phyloP scores from a whole-genome alignment of 2,113 vertebrate genomes.

The Python bivittatus region DNA sequence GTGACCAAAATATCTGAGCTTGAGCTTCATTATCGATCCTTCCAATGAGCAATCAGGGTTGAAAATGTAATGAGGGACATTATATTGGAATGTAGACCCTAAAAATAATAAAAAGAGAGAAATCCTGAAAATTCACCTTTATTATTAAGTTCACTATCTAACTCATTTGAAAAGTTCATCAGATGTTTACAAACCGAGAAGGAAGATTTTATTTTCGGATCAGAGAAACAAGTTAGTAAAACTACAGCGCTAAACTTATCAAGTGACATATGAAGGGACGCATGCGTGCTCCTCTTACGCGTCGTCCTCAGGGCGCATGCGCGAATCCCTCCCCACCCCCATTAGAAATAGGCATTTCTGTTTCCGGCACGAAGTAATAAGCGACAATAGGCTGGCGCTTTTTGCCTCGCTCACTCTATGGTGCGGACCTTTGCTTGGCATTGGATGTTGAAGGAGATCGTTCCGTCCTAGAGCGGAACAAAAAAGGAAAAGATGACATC shows the following conservation, averaged over 20 bases:
- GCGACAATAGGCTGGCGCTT: background rate
- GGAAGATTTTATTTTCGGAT: background rate
- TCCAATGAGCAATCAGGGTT: too few species aligned
- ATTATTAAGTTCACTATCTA: background rate
- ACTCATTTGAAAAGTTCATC: background rate
- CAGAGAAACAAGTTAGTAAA: background rate
- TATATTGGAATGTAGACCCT: background rate
- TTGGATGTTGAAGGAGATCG: too few species aligned
- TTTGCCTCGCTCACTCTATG: background rate
- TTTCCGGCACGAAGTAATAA: background rate
- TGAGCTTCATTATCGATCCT: too few species aligned
- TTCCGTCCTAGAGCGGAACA: background rate
- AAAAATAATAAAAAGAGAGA: background rate
- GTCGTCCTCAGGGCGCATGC: background rate
- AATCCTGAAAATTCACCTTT: background rate
- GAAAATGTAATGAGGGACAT: background rate
- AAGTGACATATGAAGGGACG: background rate
- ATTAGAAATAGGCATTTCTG: background rate
- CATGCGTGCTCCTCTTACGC: background rate
- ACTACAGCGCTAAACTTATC: background rate
- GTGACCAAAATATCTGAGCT: too few species aligned
- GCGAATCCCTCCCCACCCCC: background rate
- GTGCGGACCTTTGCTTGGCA: background rate
- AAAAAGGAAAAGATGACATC: background rate
- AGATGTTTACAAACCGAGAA: too few species aligned